Percentiles rank a stretch among this genome's conserved stretches.
Conservation (phyloP, 2,797 vertebrate species). For the Bradypus variegatus region DNA sequence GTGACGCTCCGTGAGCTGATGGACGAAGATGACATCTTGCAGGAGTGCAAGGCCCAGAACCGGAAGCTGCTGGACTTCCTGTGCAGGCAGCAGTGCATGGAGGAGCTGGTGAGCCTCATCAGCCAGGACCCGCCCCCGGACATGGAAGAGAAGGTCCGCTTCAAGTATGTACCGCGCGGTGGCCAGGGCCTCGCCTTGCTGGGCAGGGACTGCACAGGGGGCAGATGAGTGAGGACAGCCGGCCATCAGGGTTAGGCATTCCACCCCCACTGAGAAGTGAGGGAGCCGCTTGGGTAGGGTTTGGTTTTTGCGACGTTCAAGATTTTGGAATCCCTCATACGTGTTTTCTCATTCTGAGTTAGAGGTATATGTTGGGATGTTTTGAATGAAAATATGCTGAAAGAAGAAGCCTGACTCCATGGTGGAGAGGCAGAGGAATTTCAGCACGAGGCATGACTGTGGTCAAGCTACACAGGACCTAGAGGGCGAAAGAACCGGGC, state of each 20-base stretch:
- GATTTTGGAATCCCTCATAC: not conserved
- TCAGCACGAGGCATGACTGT: not conserved
- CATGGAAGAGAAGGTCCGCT: conserved; percentile 95
- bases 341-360: not conserved
- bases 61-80: conserved; percentile 92
- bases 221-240: not conserved
- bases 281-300: not conserved
- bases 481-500: too few species aligned
- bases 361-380: not conserved
- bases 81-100: conserved; percentile 92
- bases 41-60: conserved; percentile 99
- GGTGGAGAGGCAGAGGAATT: not conserved
- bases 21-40: conserved; percentile 96
- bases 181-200: not conserved
- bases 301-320: not conserved
- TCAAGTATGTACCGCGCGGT: conserved; percentile 83
- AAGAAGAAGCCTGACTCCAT: not conserved
- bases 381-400: not conserved
- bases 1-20: conserved; percentile 92
- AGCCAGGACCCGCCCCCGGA: conserved; percentile 89
- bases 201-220: not conserved
- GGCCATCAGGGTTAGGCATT: not conserved
- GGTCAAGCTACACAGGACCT: too few species aligned
- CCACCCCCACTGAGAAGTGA: not conserved
- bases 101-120: conserved; percentile 91